Percentiles rank a stretch among this genome's conserved stretches.
phyloP scores from a whole-genome alignment of 2,113 vertebrate species.

The Echinops telfairi region DNA sequence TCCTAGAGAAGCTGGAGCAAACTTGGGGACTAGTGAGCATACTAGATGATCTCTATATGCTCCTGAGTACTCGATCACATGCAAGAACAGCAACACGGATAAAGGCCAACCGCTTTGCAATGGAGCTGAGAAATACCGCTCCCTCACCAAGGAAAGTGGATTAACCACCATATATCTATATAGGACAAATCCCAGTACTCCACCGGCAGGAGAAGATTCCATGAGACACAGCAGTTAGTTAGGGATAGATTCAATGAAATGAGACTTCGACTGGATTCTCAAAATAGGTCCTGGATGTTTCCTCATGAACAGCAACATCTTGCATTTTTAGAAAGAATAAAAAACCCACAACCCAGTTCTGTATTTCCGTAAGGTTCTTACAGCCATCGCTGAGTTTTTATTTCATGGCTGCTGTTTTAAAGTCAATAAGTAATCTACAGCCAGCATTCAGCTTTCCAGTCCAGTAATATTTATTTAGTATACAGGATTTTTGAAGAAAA shows the following conservation, averaged over 20 bases:
- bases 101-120: slow-evolving; percentile 8
- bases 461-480: not conserved
- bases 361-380: slow-evolving; percentile 1
- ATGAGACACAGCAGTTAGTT: not conserved
- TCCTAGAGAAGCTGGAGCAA: slow-evolving; percentile 13
- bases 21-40: not conserved
- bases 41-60: not conserved
- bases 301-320: slow-evolving; percentile 12
- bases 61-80: not conserved
- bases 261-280: not conserved
- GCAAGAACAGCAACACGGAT: not conserved
- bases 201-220: too few species aligned
- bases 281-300: not conserved
- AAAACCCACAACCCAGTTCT: not conserved
- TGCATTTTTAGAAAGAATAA: not conserved
- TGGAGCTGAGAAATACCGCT: not conserved
- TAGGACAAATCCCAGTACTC: not conserved
- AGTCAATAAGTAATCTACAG: not conserved
- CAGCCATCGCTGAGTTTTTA: not conserved
- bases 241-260: not conserved
- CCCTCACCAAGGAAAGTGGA: not conserved
- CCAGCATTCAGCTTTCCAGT: slow-evolving; percentile 15
- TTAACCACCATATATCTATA: too few species aligned
- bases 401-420: not conserved
- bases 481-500: not conserved